A percentile compares a stretch with the other conserved stretches of the same genome.
Evolutionary conservation across 2,797 vertebrate species (phyloP).

Genomic region (Oceanodroma leucorhoa): DNA sequence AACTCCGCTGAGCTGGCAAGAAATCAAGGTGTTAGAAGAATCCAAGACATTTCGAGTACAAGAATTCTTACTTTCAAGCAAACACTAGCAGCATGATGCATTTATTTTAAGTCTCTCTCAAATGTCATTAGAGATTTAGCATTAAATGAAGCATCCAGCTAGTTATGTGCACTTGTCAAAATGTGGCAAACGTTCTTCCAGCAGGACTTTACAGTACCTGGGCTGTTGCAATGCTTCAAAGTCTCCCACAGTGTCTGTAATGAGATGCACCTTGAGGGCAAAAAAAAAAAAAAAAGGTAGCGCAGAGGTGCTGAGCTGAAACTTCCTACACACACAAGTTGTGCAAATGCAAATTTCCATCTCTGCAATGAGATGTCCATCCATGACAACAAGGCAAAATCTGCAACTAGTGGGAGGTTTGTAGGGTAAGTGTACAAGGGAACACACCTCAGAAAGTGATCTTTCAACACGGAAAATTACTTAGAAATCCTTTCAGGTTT

Average conservation of each 20-base stretch:
- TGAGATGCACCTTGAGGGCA: background rate
- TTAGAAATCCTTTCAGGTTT: background rate
- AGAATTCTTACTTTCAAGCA: background rate
- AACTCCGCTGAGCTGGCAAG: background rate
- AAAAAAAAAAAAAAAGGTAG: background rate
- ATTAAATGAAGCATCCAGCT: background rate
- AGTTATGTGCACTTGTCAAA: background rate
- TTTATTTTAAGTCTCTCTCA: background rate
- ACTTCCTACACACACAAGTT: background rate
- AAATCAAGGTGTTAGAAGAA: background rate
- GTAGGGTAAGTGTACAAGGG: background rate
- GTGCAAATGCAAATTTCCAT: background rate
- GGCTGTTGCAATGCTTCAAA: background rate
- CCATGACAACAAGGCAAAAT: background rate
- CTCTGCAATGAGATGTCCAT: rapidly evolving
- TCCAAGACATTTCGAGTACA: background rate
- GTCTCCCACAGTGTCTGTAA: background rate
- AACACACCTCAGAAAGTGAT: background rate
- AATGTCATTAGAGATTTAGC: background rate
- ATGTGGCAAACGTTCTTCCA: background rate
- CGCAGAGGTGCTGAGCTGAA: background rate
- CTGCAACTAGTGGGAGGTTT: background rate
- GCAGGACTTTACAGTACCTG: background rate
- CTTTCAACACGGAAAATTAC: constrained; percentile 1
- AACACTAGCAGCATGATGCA: background rate